These are phyloP conservation scores for Kradibia gibbosae DNA, from an alignment of 1,140 invertebrate species.

Conservation along the genomic window DNA sequence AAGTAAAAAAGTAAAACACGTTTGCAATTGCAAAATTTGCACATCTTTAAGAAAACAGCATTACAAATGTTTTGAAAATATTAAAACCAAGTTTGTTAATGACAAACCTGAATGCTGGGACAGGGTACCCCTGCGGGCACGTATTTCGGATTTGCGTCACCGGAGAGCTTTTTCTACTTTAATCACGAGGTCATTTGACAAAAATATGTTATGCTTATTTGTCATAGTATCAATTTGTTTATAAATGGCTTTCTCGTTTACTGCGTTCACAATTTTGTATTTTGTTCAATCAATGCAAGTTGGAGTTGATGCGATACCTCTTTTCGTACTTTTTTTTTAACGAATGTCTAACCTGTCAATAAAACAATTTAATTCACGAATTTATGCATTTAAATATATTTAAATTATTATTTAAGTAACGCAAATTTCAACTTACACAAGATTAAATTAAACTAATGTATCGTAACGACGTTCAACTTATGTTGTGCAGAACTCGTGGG, in stretches of 20 bases:
- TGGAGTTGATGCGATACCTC: conserved; percentile 49
- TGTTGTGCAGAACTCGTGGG: conserved; percentile 78
- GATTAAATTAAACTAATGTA: conserved; percentile 20
- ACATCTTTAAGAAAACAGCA: too few relatives aligned
- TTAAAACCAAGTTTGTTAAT: conserved; percentile 66
- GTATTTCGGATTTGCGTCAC: conserved; percentile 66
- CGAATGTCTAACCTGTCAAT: not conserved
- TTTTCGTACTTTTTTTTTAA: not conserved
- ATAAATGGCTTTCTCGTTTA: conserved; percentile 47
- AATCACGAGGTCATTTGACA: conserved; percentile 19
- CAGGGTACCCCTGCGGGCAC: conserved; percentile 92
- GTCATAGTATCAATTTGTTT: conserved; percentile 6
- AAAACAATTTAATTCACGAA: too few relatives aligned
- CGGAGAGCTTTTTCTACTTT: conserved; percentile 54
- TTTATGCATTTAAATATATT: not conserved
- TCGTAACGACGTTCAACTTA: conserved; percentile 52
- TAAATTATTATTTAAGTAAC: not conserved
- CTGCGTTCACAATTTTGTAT: conserved; percentile 23
- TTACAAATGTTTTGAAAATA: not conserved
- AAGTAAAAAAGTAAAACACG: not conserved
- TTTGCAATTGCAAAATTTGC: too few relatives aligned
- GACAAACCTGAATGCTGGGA: conserved; percentile 96
- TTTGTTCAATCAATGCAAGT: not conserved
- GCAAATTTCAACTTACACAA: not conserved
- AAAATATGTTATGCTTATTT: conserved; percentile 31